A percentile compares a stretch with the other conserved stretches of the same genome.
Evolutionary conservation across 2,888 invertebrate species (phyloP).

Genomic region (Podotricha telesiphe): DNA sequence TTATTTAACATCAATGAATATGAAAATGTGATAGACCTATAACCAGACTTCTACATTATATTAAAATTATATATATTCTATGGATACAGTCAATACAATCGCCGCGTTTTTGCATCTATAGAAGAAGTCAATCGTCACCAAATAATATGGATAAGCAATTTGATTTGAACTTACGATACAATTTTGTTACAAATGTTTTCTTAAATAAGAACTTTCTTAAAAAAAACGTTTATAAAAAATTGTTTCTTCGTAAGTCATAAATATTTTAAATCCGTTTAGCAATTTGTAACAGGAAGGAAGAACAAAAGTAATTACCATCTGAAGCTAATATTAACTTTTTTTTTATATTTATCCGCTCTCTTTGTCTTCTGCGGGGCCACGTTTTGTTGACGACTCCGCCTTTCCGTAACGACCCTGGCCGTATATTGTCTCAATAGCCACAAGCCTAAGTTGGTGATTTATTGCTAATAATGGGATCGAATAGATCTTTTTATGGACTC

Average conservation of each 20-base stretch:
- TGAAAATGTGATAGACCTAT: too few species aligned
- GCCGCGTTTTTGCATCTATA: too few species aligned
- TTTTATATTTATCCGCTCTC: constrained; percentile 27
- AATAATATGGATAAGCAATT: too few species aligned
- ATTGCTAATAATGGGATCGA: not conserved
- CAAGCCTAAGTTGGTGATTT: constrained; percentile 2
- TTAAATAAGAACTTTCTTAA: too few species aligned
- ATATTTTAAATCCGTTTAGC: not conserved
- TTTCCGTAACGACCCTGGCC: constrained; percentile 36
- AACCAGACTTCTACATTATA: too few species aligned
- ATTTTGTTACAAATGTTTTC: too few species aligned
- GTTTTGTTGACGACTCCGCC: constrained; percentile 31
- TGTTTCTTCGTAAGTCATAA: too few species aligned
- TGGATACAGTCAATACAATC: too few species aligned
- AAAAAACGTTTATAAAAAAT: too few species aligned
- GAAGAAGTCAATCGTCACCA: too few species aligned
- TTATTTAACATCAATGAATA: not conserved
- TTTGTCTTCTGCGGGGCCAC: constrained; percentile 25
- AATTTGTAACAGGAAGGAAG: not conserved
- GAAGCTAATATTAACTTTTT: not conserved
- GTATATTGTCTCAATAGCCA: constrained; percentile 28
- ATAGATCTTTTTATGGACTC: constrained; percentile 2
- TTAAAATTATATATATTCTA: too few species aligned
- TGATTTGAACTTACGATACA: too few species aligned
- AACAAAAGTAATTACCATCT: not conserved